Evolutionary conservation across 2,888 invertebrate species (phyloP), one percentile per base, ranked within the genome.

Genomic region (Acanthosepion esculentum): DNA sequence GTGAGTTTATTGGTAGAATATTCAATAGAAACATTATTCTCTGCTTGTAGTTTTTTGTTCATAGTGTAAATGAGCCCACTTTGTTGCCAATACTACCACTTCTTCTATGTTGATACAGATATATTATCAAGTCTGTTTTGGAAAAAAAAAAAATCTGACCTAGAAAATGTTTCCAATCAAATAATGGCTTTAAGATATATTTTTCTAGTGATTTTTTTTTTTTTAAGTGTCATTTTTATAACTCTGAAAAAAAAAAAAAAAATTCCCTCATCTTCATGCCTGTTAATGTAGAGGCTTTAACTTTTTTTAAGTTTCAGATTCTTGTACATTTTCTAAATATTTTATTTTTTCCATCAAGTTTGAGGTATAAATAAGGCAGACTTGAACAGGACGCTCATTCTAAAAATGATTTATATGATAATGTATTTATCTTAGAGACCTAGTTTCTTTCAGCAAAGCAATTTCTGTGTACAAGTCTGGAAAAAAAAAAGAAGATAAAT

Each of bases 141-240:
- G 33, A 78, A 78, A 15, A 29, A n/a, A 29, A n/a, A 55, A 55
- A n/a, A n/a, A n/a, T n/a, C n/a, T 20, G 20, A 59, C 23, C 0
- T n/a, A 33, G 12, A 78, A 12, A 78, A 33, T 10, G n/a, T 78
- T n/a, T 33, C 33, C 3, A 78, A 78, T 15, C 78, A 78, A 78
- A 78, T 78, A 78, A 78, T n/a, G 78, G 78, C 78, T 78, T 78
- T 78, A 78, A 78, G 78, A 78, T n/a, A 78, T 78, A n/a, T 78
- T 78, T 78, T 78, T 78, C 78, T 78, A 78, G n/a, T 33, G n/a
- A 33, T 78, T 33, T 33, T 78, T n/a, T n/a, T n/a, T n/a, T 10
- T 12, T 78, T 78, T 78, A 23, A 55, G 55, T 23, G 78, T 78
- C n/a, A n/a, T 18, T 78, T 41, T 78, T n/a, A 33, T 78, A 78